A percentile compares a stretch with the other conserved stretches of the same genome.
These are phyloP conservation scores for Rhadina sibilatrix DNA, from an alignment of 2,113 vertebrate species.

Conservation along the genomic window DNA sequence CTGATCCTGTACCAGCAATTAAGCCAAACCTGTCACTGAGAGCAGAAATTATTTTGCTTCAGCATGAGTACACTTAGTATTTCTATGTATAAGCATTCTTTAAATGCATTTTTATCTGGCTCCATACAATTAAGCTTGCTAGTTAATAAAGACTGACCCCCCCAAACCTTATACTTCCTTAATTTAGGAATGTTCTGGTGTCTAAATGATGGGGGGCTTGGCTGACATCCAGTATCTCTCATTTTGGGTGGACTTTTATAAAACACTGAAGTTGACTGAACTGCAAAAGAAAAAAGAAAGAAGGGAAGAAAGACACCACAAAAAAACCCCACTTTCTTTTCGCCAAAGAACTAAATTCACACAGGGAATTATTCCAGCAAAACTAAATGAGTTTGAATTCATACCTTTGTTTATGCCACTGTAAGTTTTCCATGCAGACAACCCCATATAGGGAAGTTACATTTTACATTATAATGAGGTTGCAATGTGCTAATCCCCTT, in stretches of 20 bases:
- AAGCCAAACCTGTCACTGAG: neutral
- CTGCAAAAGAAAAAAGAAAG: neutral
- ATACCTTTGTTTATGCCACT: conserved; percentile 21
- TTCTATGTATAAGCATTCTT: neutral
- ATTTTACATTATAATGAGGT: conserved; percentile 61
- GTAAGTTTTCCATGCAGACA: conserved; percentile 24
- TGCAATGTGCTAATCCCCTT: conserved; percentile 55
- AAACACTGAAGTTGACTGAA: neutral
- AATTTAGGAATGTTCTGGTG: neutral
- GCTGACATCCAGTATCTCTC: neutral
- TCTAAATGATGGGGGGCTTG: neutral
- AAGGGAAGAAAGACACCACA: accelerated
- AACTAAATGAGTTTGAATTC: conserved; percentile 25
- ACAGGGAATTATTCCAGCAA: conserved; percentile 1
- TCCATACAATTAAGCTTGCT: neutral
- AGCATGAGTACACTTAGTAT: neutral
- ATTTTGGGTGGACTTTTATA: neutral
- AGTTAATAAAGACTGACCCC: neutral
- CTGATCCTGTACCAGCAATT: neutral
- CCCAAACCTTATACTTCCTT: neutral
- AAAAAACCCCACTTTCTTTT: neutral
- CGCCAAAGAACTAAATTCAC: neutral
- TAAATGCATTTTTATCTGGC: neutral
- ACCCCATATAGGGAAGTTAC: conserved; percentile 35
- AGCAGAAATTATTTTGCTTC: neutral